Evolutionary conservation across 2,888 invertebrate species (phyloP).

Genomic region (Erebia palarica): DNA sequence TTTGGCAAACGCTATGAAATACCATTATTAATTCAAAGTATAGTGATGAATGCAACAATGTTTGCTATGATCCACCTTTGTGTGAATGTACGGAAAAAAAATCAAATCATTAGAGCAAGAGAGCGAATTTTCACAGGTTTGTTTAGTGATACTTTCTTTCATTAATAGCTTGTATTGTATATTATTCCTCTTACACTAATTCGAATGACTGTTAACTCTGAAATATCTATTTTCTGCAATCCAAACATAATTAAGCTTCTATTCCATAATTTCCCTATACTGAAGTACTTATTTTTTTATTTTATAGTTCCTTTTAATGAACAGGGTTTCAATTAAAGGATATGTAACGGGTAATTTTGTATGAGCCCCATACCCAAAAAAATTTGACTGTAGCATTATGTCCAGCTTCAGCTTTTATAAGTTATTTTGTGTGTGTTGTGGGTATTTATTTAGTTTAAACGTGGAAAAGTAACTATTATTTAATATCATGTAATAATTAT

Average conservation of each 20-base stretch:
- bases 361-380: too few species aligned
- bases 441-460: too few species aligned
- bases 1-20: constrained; percentile 98
- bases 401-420: too few species aligned
- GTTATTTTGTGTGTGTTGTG: too few species aligned
- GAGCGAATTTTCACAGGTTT: constrained; percentile 93
- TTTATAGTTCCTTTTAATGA: not conserved
- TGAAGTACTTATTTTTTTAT: not conserved
- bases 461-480: too few species aligned
- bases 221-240: not conserved
- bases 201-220: not conserved
- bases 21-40: constrained; percentile 96
- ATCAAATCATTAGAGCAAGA: constrained; percentile 87
- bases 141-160: constrained; percentile 14
- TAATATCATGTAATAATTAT: too few species aligned
- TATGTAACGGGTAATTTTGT: too few species aligned
- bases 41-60: constrained; percentile 99
- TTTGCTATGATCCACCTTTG: constrained; percentile 96
- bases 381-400: too few species aligned
- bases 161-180: constrained; percentile 3
- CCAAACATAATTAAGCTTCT: not conserved
- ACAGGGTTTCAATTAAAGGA: too few species aligned
- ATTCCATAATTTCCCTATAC: not conserved
- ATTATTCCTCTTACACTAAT: not conserved
- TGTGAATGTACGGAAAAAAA: constrained; percentile 92